These are phyloP conservation scores for Apostichopus californicus DNA, from an alignment of 35 echinoderm and acorn worm genomes.

Conservation along the genomic window DNA sequence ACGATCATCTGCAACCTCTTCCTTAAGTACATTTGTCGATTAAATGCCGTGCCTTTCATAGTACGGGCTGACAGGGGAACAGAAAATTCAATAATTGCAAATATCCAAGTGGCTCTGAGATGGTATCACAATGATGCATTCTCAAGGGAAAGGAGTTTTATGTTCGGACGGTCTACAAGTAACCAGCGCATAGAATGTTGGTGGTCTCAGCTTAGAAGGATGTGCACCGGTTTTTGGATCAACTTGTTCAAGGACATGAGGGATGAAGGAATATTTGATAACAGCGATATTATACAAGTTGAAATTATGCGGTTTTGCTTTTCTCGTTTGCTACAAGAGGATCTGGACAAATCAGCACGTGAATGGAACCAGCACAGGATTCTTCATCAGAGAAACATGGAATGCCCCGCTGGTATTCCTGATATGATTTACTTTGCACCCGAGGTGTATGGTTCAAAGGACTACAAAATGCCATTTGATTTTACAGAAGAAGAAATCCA, in stretches of 20 bases:
- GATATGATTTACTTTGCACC: constrained; percentile 28
- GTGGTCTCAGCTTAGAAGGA: constrained; percentile 24
- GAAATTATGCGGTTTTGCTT: constrained; percentile 36
- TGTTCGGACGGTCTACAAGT: neutral
- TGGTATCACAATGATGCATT: neutral
- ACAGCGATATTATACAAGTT: constrained; percentile 3
- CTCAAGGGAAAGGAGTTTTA: neutral
- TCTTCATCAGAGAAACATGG: constrained; percentile 37
- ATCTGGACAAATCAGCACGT: neutral
- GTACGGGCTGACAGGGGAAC: constrained; percentile 76
- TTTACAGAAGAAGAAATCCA: constrained; percentile 30
- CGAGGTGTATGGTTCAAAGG: constrained; percentile 5
- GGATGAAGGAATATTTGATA: constrained; percentile 7
- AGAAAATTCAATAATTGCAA: constrained; percentile 60
- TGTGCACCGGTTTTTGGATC: constrained; percentile 35
- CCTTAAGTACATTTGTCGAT: neutral
- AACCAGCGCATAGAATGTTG: neutral
- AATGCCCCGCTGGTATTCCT: constrained; percentile 30
- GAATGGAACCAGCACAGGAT: constrained; percentile 46
- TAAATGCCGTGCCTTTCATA: constrained; percentile 47
- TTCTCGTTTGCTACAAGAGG: neutral
- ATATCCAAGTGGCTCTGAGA: constrained; percentile 32
- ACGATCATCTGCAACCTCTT: constrained; percentile 31
- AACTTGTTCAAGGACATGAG: constrained; percentile 18
- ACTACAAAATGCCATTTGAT: constrained; percentile 30